Percentiles rank a stretch among this genome's conserved stretches.
Evolutionary conservation across 2,888 invertebrate species (phyloP).

Genomic region (Scelioninae gen. 2): DNA sequence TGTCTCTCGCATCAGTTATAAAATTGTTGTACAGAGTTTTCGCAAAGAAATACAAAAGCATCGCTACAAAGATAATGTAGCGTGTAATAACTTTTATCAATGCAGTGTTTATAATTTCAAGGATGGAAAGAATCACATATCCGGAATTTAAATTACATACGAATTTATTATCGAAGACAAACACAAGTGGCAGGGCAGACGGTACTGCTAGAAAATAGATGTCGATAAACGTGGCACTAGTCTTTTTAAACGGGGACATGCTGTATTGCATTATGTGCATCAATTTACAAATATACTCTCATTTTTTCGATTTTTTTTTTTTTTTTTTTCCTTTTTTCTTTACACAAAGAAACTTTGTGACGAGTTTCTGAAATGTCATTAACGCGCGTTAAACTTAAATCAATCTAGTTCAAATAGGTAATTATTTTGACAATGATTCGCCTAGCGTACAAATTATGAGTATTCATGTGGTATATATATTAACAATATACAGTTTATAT

Average conservation of each 20-base stretch:
- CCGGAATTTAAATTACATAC: constrained; percentile 45
- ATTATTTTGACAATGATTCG: constrained; percentile 60
- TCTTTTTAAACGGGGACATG: constrained; percentile 46
- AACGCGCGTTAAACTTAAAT: constrained; percentile 51
- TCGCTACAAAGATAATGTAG: too few species aligned
- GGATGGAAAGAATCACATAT: too few species aligned
- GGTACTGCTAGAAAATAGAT: constrained; percentile 37
- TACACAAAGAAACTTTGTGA: constrained; percentile 49
- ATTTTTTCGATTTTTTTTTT: too few species aligned
- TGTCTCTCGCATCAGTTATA: too few species aligned
- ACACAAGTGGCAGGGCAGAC: not conserved
- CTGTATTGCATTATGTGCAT: constrained; percentile 58
- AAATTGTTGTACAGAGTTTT: too few species aligned
- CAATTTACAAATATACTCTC: constrained; percentile 53
- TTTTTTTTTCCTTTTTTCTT: too few species aligned
- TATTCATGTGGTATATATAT: constrained; percentile 73
- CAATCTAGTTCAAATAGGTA: constrained; percentile 45
- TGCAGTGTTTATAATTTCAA: too few species aligned
- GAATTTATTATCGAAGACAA: constrained; percentile 47
- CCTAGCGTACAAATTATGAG: constrained; percentile 72
- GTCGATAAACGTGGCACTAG: constrained; percentile 57
- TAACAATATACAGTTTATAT: constrained; percentile 28
- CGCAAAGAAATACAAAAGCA: too few species aligned
- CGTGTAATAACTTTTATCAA: too few species aligned
- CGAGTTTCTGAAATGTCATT: constrained; percentile 41